Evolutionary conservation across 2,113 vertebrate species (phyloP).

Genomic region (Sylvia atricapilla): DNA sequence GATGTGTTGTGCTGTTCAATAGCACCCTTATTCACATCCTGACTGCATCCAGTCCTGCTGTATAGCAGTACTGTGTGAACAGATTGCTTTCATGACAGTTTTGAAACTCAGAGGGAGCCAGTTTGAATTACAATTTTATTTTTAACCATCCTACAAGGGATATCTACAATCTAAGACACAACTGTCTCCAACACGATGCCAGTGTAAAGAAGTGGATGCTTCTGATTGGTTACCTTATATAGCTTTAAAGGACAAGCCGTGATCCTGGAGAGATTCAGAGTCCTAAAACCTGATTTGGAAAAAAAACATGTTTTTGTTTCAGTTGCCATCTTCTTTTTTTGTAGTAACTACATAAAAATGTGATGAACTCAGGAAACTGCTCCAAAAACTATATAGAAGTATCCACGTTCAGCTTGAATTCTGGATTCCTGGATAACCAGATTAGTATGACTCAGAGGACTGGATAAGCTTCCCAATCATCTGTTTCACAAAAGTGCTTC

Average conservation of each 20-base stretch:
- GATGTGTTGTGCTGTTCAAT: not conserved
- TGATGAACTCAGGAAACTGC: not conserved
- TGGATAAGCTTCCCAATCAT: not conserved
- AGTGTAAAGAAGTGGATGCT: not conserved
- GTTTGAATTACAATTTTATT: slow-evolving; percentile 10
- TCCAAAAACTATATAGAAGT: not conserved
- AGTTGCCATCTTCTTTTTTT: not conserved
- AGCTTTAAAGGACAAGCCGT: not conserved
- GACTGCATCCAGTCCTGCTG: not conserved
- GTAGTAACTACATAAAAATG: not conserved
- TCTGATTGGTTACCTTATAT: not conserved
- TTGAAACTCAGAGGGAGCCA: not conserved
- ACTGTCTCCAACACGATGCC: not conserved
- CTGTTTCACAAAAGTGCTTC: not conserved
- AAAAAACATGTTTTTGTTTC: not conserved
- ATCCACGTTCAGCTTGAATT: not conserved
- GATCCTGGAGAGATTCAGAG: not conserved
- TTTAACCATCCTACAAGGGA: not conserved
- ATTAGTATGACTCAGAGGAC: not conserved
- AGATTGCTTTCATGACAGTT: slow-evolving; percentile 43
- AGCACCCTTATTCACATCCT: slow-evolving; percentile 31
- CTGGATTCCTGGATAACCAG: not conserved
- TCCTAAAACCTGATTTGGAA: not conserved
- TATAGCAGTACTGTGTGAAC: slow-evolving; percentile 18
- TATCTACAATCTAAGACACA: not conserved